Evolutionary conservation across 2,888 invertebrate species (phyloP).

Genomic region (Branchinecta sandiegonensis): DNA sequence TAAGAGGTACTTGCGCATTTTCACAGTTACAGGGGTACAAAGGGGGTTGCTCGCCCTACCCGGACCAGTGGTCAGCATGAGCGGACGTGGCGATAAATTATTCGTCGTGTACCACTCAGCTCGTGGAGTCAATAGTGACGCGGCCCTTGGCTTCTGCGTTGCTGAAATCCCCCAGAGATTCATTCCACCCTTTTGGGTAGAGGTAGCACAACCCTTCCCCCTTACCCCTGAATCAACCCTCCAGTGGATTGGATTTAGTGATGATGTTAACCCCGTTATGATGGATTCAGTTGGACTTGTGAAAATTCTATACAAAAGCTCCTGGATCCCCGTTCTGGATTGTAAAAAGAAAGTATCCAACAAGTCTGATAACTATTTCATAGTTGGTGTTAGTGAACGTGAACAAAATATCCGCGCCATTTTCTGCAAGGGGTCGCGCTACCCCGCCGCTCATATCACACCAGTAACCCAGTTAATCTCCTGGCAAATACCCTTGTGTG

Average conservation of each 20-base stretch:
- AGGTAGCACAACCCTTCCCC: constrained; percentile 38
- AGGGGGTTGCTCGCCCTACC: constrained; percentile 56
- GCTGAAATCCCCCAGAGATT: constrained; percentile 10
- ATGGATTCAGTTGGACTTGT: constrained; percentile 63
- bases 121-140: constrained; percentile 13
- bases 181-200: constrained; percentile 21
- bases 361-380: constrained; percentile 56
- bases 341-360: constrained; percentile 51
- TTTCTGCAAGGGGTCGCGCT: constrained; percentile 71
- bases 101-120: constrained; percentile 39
- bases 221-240: constrained; percentile 51
- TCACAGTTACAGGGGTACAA: constrained; percentile 73
- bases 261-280: constrained; percentile 60
- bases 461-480: constrained; percentile 54
- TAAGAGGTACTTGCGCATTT: constrained; percentile 59
- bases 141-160: constrained; percentile 20
- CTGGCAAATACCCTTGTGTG: constrained; percentile 55
- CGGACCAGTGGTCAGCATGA: constrained; percentile 54
- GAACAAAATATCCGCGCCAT: constrained; percentile 64
- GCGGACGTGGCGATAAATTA: constrained; percentile 46
- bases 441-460: constrained; percentile 70
- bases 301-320: constrained; percentile 49
- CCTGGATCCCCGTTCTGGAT: constrained; percentile 70
- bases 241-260: constrained; percentile 63
- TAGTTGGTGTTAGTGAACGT: constrained; percentile 61